These are phyloP conservation scores for Synanthedon tipuliformis DNA, from an alignment of 2,888 invertebrate species.

Conservation along the genomic window DNA sequence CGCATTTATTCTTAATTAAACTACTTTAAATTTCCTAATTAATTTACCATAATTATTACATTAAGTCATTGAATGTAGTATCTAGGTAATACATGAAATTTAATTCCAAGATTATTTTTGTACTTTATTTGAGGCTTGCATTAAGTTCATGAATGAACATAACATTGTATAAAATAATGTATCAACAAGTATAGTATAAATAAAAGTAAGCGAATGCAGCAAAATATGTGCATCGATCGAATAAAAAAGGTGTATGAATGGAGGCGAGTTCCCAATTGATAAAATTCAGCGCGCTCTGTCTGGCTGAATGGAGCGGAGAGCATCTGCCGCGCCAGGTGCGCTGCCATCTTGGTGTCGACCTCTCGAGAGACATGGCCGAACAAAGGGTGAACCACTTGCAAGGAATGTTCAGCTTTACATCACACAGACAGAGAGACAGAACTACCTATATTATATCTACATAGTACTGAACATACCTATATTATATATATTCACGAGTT, in stretches of 20 bases:
- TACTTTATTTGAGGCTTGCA: no score
- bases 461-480: no score
- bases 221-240: background rate
- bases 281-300: slow-evolving; percentile 34
- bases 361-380: slow-evolving; percentile 15
- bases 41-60: no score
- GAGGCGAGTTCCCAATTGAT: slow-evolving; percentile 48
- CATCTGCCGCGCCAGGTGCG: slow-evolving; percentile 58
- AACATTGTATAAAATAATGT: no score
- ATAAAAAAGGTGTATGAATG: slow-evolving; percentile 48
- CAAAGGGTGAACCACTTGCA: slow-evolving; percentile 31
- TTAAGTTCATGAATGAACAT: no score
- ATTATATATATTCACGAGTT: no score
- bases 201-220: slow-evolving; percentile 1
- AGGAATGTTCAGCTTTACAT: background rate
- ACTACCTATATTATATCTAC: background rate
- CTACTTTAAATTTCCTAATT: no score
- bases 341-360: slow-evolving; percentile 23
- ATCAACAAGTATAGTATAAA: background rate
- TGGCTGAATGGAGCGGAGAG: slow-evolving; percentile 39
- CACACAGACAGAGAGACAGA: no score
- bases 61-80: no score
- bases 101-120: no score
- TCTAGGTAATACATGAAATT: no score
- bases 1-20: no score